Conservation (phyloP, 2,888 invertebrate species). For the Leptopilina myrica region DNA sequence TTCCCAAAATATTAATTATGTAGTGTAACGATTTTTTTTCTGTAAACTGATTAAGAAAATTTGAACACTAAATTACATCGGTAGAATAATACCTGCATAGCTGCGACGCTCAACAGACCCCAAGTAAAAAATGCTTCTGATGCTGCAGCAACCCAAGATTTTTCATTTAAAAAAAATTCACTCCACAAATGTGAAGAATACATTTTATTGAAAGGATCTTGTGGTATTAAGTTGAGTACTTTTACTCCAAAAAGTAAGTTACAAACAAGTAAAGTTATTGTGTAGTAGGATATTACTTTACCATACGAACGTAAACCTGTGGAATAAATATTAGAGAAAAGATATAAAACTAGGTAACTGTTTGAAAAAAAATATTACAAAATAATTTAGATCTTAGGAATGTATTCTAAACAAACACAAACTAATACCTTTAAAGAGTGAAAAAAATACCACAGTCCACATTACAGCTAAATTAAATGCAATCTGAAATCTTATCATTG, state of each 20-base stretch:
- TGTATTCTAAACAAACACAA: no score
- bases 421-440: constrained; percentile 86
- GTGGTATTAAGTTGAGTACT: constrained; percentile 84
- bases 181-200: constrained; percentile 90
- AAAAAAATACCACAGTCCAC: constrained; percentile 93
- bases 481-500: constrained; percentile 88
- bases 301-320: constrained; percentile 87
- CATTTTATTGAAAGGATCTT: constrained; percentile 82
- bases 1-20: no score
- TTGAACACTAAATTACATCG: no score
- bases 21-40: no score
- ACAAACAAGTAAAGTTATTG: constrained; percentile 87
- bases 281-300: constrained; percentile 89
- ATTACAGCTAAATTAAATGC: constrained; percentile 93
- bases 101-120: constrained; percentile 89
- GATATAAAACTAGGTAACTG: no score
- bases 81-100: constrained; percentile 81
- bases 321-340: constrained; percentile 38
- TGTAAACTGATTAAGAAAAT: no score
- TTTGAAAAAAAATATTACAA: not conserved
- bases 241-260: constrained; percentile 86
- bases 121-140: constrained; percentile 93
- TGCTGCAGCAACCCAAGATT: constrained; percentile 93
- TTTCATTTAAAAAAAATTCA: constrained; percentile 90
- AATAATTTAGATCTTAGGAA: no score